These are phyloP conservation scores for Setophaga coronata DNA, from an alignment of 2,113 vertebrate genomes.

Conservation along the genomic window DNA sequence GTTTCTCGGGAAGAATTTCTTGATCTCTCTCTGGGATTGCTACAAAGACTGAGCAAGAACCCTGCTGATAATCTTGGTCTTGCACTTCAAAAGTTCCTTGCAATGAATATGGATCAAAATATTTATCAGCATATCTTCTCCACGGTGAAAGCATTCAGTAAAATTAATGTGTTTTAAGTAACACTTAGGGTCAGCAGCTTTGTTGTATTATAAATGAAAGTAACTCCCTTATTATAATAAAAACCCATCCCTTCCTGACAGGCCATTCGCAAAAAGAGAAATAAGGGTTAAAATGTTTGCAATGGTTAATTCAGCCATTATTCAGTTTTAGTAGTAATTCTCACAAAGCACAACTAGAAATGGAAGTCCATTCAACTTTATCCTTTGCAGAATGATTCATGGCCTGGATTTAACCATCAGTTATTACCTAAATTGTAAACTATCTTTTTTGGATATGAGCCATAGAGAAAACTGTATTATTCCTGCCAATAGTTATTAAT, in stretches of 20 bases:
- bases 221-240: neutral
- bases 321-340: neutral
- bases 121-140: neutral
- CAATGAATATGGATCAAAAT: neutral
- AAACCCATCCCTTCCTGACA: neutral
- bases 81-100: neutral
- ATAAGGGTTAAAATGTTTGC: neutral
- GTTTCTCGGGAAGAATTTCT: neutral
- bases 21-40: neutral
- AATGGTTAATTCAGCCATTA: neutral
- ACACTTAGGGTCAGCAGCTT: neutral
- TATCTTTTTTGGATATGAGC: neutral
- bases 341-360: neutral
- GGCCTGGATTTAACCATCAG: neutral
- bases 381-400: neutral
- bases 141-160: neutral
- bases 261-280: neutral
- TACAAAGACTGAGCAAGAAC: neutral
- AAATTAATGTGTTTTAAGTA: neutral
- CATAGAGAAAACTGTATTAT: neutral
- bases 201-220: neutral
- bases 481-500: neutral
- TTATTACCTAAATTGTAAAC: neutral
- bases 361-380: neutral
- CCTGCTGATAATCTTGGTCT: neutral